These are phyloP conservation scores for Nettapus auritus DNA, from an alignment of 2,113 vertebrate species.

Conservation along the genomic window DNA sequence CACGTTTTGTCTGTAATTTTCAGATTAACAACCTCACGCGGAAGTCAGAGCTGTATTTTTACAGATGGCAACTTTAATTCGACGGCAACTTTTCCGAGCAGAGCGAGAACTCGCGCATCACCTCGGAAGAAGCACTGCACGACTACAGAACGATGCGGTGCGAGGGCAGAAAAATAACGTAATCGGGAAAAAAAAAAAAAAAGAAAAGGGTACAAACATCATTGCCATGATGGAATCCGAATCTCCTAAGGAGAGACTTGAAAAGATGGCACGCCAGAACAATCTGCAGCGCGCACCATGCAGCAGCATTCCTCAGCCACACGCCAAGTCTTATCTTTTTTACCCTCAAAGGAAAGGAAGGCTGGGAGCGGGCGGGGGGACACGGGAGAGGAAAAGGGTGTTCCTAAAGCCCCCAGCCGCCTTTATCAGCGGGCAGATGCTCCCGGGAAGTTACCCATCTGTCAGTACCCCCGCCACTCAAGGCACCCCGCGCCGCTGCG, in stretches of 20 bases:
- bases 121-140: background rate
- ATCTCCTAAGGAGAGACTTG: background rate
- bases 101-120: background rate
- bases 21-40: background rate
- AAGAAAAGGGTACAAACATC: background rate
- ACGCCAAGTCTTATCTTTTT: background rate
- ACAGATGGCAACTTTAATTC: background rate
- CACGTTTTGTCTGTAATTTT: constrained; percentile 7
- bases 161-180: background rate
- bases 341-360: background rate
- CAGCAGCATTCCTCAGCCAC: background rate
- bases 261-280: background rate
- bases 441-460: background rate
- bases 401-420: background rate
- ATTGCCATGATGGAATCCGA: background rate
- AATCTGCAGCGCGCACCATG: background rate
- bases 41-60: background rate
- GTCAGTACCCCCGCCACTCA: background rate
- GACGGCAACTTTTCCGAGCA: background rate
- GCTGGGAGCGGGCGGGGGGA: no score
- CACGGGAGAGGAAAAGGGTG: background rate
- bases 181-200: background rate
- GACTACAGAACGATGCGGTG: background rate
- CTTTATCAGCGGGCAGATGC: background rate
- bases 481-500: constrained; percentile 21